Evolutionary conservation across 2,113 vertebrate genomes (phyloP), one percentile per base, ranked within the genome.

Genomic region (Pachyramphus minor): DNA sequence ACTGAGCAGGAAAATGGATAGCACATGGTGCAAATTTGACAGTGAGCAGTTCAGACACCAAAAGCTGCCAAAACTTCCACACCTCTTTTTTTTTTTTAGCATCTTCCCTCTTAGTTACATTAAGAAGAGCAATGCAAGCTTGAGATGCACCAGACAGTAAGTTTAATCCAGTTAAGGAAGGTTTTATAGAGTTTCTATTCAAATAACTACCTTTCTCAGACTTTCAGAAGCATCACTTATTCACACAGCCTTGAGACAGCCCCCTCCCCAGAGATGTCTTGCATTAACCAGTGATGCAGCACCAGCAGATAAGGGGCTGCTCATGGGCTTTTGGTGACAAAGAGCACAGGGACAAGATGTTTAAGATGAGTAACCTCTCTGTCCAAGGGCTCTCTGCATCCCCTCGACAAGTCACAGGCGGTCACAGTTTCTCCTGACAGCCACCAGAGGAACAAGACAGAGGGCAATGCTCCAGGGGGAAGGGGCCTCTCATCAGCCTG

Each of bases 1-100:
- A 47, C 81, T 25, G 23, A 83, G 75, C 75, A 87, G 52, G 68
- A 94, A 86, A 95, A 91, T 9, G 18, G 52, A 87, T 10, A 78
- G 52, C 22, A 90, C 1, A 0, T 7, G 39, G n/a, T 60, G 18
- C 84, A 91, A 21, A 83, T 50, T 31, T n/a, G 45, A 68, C 67
- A 73, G 50, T 8, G 30, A 91, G 58, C 44, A 83, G 35, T 33
- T 87, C 69, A 83, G 50, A 62, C 41, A 66, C 31, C 6, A 2
- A 73, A 74, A 3, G 22, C 14, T 64, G 81, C 56, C 55, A 50
- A 4, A 84, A 91, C 31, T 25, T 23, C 52, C 22, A 62, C 2
- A 1, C 3, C 0, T 21, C n/a, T 19, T 49, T 66, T 73, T 59
- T 3, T 58, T 59, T 37, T 59, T 35, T 11, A 9, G n/a, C 33